Base-by-base conservation (phyloP, 2,113 vertebrate genomes). In the Lampris megalopsis region DNA sequence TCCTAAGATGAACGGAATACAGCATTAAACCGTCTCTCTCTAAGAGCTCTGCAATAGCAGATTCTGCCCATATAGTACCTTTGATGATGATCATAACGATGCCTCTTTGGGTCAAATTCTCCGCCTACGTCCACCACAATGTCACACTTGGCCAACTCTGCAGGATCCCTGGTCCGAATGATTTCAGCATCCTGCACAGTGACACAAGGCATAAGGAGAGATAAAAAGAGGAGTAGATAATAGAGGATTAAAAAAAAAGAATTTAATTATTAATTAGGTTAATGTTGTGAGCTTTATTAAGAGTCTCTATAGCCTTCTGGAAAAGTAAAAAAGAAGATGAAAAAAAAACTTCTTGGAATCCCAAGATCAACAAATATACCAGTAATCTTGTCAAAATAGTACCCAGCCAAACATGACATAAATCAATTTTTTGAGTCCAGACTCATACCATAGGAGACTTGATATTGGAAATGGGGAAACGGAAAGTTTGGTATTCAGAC, bases 81-180 rank as follows among this genome's bases (percentile, higher is more conserved):
- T 89, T 99, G 98, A 89, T 99, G 98, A 80, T 99, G 98, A 79
- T 99, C 97, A 4, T 97, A 99, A 49, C 95, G 96, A 70, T 98
- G 96, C 45, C 69, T 93, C 73, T 88, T 83, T 0, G 96, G 96
- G 87, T 98, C 94, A 52, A 97, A 99, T 66, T 94, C 96, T 10
- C 96, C 97, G 6, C 98, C 98, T 36, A 99, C 98, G 0, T 99
- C 98, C 61, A 99, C 96, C 54, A 99, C 95, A 7, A 99, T 75
- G 0, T 99, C 96, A 11, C 98, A 99, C 24, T 84, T 79, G 0
- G 92, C 90, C 82, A 99, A 88, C 74, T 68, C 79, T 9, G 93
- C 79, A 0, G 96, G 92, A 50, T 98, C 96, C 42, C 98, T 95
- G 3, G 96, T 98, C 2, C 98, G 94, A 49, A 98, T 63, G 5